Conservation (phyloP, 2,113 vertebrate species). For the Passer montanus region DNA sequence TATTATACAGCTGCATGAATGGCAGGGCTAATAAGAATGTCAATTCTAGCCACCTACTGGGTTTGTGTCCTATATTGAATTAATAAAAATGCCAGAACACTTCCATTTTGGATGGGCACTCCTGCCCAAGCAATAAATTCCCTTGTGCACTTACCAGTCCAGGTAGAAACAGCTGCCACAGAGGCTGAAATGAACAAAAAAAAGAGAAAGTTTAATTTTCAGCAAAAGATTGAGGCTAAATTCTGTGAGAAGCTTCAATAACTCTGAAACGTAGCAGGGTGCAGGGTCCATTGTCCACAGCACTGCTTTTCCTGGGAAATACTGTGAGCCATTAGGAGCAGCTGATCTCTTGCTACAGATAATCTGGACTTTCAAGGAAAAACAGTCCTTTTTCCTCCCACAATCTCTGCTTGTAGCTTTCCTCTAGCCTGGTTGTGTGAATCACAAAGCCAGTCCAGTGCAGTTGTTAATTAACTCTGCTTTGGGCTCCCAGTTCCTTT, state of each 20-base stretch:
- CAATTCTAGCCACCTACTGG: not conserved
- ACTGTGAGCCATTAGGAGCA: not conserved
- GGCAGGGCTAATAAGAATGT: not conserved
- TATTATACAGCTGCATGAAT: not conserved
- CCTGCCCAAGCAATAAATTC: not conserved
- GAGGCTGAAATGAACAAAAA: not conserved
- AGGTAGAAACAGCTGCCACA: not conserved
- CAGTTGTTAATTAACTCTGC: slow-evolving; percentile 75
- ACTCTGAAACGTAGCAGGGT: fast-evolving
- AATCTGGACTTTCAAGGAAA: slow-evolving; percentile 43
- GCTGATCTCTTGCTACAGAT: slow-evolving; percentile 20
- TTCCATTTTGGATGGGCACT: not conserved
- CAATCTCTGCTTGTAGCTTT: slow-evolving; percentile 70
- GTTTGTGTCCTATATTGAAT: not conserved
- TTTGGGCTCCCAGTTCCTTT: slow-evolving; percentile 69
- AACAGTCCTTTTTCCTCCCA: slow-evolving; percentile 36
- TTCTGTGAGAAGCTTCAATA: not conserved
- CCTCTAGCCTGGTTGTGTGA: slow-evolving; percentile 43
- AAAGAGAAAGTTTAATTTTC: not conserved
- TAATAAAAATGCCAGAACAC: not conserved
- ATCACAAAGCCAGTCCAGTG: slow-evolving; percentile 62
- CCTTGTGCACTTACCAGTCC: not conserved
- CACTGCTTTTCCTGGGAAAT: not conserved
- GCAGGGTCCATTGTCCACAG: not conserved
- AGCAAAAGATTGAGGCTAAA: not conserved